These are phyloP conservation scores for Erythrolamprus reginae DNA, from an alignment of 2,113 vertebrate species.

Conservation along the genomic window DNA sequence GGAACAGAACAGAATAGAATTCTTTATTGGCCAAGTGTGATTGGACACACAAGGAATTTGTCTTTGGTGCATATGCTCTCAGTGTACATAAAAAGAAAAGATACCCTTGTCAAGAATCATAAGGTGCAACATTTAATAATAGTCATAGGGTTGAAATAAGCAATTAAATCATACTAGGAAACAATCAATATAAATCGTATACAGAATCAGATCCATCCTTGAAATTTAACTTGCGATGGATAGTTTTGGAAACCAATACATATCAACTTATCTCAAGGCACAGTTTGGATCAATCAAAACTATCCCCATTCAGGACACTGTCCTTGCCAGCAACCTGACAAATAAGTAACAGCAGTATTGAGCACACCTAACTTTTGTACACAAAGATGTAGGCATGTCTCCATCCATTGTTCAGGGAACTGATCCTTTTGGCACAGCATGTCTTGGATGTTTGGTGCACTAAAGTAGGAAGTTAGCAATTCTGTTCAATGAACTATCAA, in stretches of 20 bases:
- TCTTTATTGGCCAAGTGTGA: no score
- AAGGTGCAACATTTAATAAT: no score
- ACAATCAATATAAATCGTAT: no score
- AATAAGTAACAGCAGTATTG: background rate
- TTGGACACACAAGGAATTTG: no score
- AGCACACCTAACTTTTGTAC: background rate
- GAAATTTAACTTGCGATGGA: background rate
- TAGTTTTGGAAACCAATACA: background rate
- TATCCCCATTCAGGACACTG: background rate
- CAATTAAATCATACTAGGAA: no score
- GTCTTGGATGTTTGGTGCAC: background rate
- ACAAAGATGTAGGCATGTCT: constrained; percentile 1
- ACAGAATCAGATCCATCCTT: no score
- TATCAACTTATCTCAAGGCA: background rate
- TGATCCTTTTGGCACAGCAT: background rate
- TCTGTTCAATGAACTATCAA: background rate
- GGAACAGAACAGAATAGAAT: no score
- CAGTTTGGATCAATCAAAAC: background rate
- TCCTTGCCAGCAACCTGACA: background rate
- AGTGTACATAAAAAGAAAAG: no score
- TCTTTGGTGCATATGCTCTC: no score
- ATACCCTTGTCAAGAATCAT: no score
- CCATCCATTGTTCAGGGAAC: background rate
- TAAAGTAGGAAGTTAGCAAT: background rate
- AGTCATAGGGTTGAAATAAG: no score